phyloP scores from a whole-genome alignment of 2,797 vertebrate species.

The Melanotaenia trifasciata region DNA sequence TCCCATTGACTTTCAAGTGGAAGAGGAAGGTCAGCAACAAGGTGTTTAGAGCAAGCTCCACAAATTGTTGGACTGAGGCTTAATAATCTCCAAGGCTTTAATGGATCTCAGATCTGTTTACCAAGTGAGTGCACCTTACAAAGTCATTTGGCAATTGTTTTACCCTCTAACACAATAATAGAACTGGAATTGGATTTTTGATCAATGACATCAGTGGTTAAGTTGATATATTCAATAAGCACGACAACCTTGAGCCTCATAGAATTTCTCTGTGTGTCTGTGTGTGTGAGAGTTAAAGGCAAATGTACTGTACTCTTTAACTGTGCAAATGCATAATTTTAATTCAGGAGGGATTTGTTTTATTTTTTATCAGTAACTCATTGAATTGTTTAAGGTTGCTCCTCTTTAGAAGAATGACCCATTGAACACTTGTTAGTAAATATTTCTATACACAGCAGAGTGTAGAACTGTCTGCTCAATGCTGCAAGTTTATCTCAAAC shows the following conservation, averaged over 20 bases:
- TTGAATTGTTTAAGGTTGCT: slow-evolving; percentile 9
- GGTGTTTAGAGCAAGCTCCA: slow-evolving; percentile 82
- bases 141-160: slow-evolving; percentile 85
- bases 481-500: slow-evolving; percentile 22
- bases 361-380: slow-evolving; percentile 14
- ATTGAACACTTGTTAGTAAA: slow-evolving; percentile 29
- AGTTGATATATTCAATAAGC: slow-evolving; percentile 85
- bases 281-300: slow-evolving; percentile 31
- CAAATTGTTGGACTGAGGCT: slow-evolving; percentile 83
- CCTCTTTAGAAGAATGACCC: slow-evolving; percentile 27
- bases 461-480: slow-evolving; percentile 18
- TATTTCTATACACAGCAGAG: slow-evolving; percentile 20
- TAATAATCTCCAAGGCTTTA: slow-evolving; percentile 84
- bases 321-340: slow-evolving; percentile 27
- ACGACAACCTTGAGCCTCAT: slow-evolving; percentile 80
- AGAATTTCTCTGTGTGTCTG: slow-evolving; percentile 47
- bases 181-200: slow-evolving; percentile 85
- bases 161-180: slow-evolving; percentile 83
- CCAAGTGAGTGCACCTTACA: slow-evolving; percentile 82
- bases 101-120: slow-evolving; percentile 85
- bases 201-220: slow-evolving; percentile 85
- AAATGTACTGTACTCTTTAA: neutral
- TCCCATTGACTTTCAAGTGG: slow-evolving; percentile 79
- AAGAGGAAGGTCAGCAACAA: slow-evolving; percentile 77
- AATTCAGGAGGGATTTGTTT: slow-evolving; percentile 22